Percentiles rank a stretch among this genome's conserved stretches.
Conservation (phyloP, 2,888 invertebrate species). For the Mellilla xanthometata region DNA sequence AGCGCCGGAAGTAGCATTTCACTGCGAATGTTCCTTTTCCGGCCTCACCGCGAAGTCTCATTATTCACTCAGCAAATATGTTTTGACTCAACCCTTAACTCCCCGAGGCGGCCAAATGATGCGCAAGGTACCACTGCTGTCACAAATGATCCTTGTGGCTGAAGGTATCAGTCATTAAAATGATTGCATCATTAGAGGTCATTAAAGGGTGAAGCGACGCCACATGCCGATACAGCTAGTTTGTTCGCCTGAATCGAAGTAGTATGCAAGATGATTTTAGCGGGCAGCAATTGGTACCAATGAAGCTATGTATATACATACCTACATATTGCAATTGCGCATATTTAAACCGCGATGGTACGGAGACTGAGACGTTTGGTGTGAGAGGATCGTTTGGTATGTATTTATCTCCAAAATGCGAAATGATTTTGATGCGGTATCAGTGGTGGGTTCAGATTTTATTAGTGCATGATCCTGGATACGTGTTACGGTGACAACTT, state of each 20-base stretch:
- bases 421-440: too few relatives aligned
- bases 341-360: too few relatives aligned
- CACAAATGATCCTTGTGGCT: conserved; percentile 41
- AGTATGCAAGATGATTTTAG: too few relatives aligned
- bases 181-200: conserved; percentile 63
- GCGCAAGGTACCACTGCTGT: conserved; percentile 28
- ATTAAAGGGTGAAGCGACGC: conserved; percentile 52
- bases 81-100: conserved; percentile 75
- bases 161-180: conserved; percentile 49
- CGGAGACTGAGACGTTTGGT: too few relatives aligned
- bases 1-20: conserved; percentile 64
- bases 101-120: conserved; percentile 47
- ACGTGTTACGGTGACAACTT: too few relatives aligned
- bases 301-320: too few relatives aligned
- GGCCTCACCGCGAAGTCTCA: conserved; percentile 64
- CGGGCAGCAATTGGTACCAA: conserved; percentile 21
- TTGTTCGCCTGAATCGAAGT: conserved; percentile 19
- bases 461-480: too few relatives aligned
- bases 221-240: conserved; percentile 41
- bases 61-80: conserved; percentile 79
- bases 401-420: too few relatives aligned
- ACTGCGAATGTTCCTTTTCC: conserved; percentile 71
- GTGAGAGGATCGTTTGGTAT: too few relatives aligned
- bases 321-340: too few relatives aligned
- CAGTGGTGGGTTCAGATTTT: too few relatives aligned